Percentiles rank a stretch among this genome's conserved stretches.
Conservation (phyloP, 2,888 invertebrate species). For the Macrosiphum euphorbiae region DNA sequence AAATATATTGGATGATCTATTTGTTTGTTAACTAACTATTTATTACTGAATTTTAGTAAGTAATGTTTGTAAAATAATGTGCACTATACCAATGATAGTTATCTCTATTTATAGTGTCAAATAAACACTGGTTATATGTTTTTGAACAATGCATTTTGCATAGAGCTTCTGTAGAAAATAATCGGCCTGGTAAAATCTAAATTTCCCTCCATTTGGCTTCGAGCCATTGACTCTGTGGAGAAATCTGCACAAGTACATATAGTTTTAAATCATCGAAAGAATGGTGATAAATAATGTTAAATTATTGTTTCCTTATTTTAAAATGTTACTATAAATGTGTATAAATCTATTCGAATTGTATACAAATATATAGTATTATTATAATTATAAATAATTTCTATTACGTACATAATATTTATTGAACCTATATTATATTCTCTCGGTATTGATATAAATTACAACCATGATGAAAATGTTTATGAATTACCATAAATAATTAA, state of each 20-base stretch:
- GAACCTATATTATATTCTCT: not conserved
- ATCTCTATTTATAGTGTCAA: not conserved
- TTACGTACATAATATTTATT: not conserved
- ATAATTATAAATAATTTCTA: not conserved
- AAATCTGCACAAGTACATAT: not conserved
- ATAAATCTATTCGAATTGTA: not conserved
- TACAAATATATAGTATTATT: not conserved
- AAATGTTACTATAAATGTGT: not conserved
- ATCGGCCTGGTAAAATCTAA: conserved; percentile 30
- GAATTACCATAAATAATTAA: not conserved
- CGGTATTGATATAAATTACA: not conserved
- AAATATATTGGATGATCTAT: not conserved
- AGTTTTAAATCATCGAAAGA: not conserved
- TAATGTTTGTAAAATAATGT: not conserved
- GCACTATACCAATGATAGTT: not conserved
- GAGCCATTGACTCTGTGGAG: not conserved
- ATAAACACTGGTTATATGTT: conserved; percentile 45
- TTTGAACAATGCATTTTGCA: not conserved
- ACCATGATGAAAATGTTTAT: not conserved
- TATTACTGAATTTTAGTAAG: not conserved
- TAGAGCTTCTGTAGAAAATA: conserved; percentile 21
- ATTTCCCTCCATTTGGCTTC: conserved; percentile 25
- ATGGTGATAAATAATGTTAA: conserved; percentile 25
- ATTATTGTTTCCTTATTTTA: conserved; percentile 29
- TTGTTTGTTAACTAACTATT: not conserved